Base-by-base conservation (phyloP, 2,888 invertebrate genomes). In the Polyploca ridens region DNA sequence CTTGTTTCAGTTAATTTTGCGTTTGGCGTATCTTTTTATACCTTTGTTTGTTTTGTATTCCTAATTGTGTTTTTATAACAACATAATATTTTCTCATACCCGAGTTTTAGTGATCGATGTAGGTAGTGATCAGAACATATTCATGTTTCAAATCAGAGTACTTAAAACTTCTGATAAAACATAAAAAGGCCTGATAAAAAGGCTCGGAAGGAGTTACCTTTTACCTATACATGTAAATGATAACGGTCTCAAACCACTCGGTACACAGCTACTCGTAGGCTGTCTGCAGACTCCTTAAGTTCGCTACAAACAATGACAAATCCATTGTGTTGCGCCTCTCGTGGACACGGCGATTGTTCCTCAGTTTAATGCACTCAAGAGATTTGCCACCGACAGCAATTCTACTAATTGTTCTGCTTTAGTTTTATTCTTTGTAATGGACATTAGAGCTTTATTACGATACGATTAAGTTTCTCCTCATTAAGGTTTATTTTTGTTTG, bases 321-420 rank as follows among this genome's bases (percentile, higher is more conserved):
- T 54, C 54, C 54, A 54, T 19, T 54, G 54, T 54, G 19, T 54
- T 46, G n/a, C 46, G 46, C 46, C n/a, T 54, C 54, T 19, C 2
- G 10, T 19, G 54, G 16, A 54, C 2, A 54, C 49, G 10, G 46
- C n/a, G 46, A 54, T 54, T 54, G 54, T 54, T 54, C 19, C 54
- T 54, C 10, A 54, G 54, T 54, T 54, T 54, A 54, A 54, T 54
- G 54, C 19, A 54, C 54, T 54, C 54, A 54, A 54, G 54, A 54
- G 54, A 54, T 19, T 54, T 54, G 54, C 54, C 54, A 7, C 54
- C 54, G 54, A 54, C 54, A 54, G 54, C 46, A n/a, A 46, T 54
- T 54, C 10, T 54, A 54, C 54, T 54, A 54, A 54, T 54, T 54
- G 54, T 19, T 54, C 16, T 54, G 8, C 54, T 54, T 19, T 16